Evolutionary conservation across 2,888 invertebrate genomes (phyloP).

Genomic region (Phyto melanocephala): DNA sequence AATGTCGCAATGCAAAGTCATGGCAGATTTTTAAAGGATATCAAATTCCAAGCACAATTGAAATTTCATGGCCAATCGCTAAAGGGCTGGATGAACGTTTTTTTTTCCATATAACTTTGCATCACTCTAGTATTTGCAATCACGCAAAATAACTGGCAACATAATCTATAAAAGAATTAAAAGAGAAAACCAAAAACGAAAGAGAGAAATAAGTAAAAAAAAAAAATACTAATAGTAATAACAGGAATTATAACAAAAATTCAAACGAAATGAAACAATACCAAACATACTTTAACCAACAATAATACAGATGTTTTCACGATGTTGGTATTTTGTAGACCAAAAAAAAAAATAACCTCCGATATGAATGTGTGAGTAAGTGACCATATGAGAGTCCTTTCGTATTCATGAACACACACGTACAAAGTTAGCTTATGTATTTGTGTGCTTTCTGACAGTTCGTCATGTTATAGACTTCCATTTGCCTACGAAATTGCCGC

Average conservation of each 20-base stretch:
- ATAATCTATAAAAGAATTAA: slow-evolving; percentile 29
- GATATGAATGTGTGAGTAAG: not conserved
- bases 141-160: slow-evolving; percentile 1
- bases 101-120: no score
- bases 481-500: slow-evolving; percentile 1
- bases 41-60: no score
- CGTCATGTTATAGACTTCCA: slow-evolving; percentile 36
- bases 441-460: slow-evolving; percentile 28
- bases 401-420: not conserved
- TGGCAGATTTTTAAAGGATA: no score
- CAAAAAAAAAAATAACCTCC: no score
- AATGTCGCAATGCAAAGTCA: no score
- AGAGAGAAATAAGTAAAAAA: not conserved
- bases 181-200: slow-evolving; percentile 12
- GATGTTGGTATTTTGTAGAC: not conserved
- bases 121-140: no score
- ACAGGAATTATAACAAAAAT: no score
- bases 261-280: slow-evolving; percentile 34
- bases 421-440: not conserved
- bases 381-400: slow-evolving; percentile 17
- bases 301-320: slow-evolving; percentile 51
- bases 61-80: no score
- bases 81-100: no score
- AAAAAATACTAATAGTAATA: no score
- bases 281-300: slow-evolving; percentile 52